Evolutionary conservation across 1,140 invertebrate genomes (phyloP).

Genomic region (Pogonomyrmex californicus): DNA sequence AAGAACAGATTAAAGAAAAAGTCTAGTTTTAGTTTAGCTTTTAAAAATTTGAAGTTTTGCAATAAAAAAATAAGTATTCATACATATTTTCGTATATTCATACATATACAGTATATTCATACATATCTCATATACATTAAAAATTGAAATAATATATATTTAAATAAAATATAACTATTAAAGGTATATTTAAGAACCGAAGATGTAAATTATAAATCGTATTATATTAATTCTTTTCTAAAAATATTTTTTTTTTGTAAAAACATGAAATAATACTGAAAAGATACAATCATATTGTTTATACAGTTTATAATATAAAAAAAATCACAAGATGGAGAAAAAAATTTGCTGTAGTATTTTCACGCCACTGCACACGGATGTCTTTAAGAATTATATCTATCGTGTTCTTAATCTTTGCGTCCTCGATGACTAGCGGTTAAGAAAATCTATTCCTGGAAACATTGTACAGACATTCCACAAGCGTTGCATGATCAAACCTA

Average conservation of each 20-base stretch:
- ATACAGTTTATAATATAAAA: neutral
- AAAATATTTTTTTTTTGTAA: neutral
- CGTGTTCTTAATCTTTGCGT: conserved; percentile 41
- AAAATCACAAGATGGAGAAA: neutral
- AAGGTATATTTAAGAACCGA: neutral
- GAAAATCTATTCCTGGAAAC: conserved; percentile 62
- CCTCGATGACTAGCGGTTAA: conserved; percentile 44
- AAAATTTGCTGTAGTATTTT: conserved; percentile 5
- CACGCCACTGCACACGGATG: neutral
- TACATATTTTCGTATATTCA: neutral
- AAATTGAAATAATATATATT: neutral
- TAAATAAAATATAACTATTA: conserved; percentile 16
- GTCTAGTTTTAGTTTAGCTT: neutral
- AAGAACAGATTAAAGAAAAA: neutral
- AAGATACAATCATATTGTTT: neutral
- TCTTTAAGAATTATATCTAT: conserved; percentile 48
- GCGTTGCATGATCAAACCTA: conserved; percentile 62
- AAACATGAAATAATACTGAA: neutral
- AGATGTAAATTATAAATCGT: neutral
- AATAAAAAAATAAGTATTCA: neutral
- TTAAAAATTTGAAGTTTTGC: neutral
- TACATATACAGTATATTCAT: neutral
- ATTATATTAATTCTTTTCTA: neutral
- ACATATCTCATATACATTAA: neutral
- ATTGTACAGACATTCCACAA: conserved; percentile 37